Base-by-base conservation (phyloP, 2,888 invertebrate species). In the Cordylochernes scorpioides region DNA sequence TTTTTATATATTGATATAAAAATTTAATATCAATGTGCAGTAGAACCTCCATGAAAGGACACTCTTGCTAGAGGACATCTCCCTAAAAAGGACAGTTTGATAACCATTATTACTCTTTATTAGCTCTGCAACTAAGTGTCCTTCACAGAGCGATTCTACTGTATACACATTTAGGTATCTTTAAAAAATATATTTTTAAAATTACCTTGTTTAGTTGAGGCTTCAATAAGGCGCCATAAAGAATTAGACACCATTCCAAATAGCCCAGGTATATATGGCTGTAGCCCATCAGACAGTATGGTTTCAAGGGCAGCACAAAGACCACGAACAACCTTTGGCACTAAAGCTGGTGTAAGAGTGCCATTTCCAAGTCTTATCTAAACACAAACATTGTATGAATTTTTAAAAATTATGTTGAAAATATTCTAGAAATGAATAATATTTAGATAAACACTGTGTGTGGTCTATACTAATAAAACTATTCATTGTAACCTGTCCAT, bases 151-250 rank as follows among this genome's bases (percentile, higher is more conserved):
- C n/a, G n/a, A n/a, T n/a, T n/a, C n/a, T n/a, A n/a, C n/a, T n/a
- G n/a, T n/a, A n/a, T n/a, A n/a, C n/a, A n/a, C n/a, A n/a, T n/a
- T n/a, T n/a, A n/a, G n/a, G n/a, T 19, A 19, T 8, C 8, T 8
- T 19, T 8, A 9, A 19, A 19, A 9, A 19, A 9, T 19, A n/a
- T 8, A 19, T 19, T 19, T 8, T 19, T 19, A n/a, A 8, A 27
- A 9, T 14, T 30, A 51, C 52, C 80, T 59, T 73, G 71, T 51
- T 78, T 72, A 9, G 77, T 71, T 6, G 77, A 73, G 18, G 74
- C 71, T 54, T 80, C 78, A 4, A 78, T 71, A 41, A 82, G 71
- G 56, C 73, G 71, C 80, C 80, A 82, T 28, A 77, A 74, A 5
- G 74, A 73, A 49, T 80, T 75, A 42, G 68, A 65, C 29, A 78